Base-by-base conservation (phyloP, 2,797 vertebrate genomes). In the Sebastes hopkinsi region DNA sequence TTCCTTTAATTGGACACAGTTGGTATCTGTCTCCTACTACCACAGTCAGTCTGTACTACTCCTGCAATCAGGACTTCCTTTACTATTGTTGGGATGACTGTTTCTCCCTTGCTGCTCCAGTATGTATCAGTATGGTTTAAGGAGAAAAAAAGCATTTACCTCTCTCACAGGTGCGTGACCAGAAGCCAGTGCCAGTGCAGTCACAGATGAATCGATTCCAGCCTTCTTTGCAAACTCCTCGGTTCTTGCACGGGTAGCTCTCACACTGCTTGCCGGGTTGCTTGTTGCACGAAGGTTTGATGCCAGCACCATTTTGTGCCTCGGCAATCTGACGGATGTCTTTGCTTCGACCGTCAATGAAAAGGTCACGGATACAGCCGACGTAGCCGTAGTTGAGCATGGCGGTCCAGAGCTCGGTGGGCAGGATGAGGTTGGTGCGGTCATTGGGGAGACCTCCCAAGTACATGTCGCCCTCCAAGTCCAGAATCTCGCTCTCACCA, bases 151-250 rank as follows among this genome's bases (percentile, higher is more conserved):
- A 8, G 12, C n/a, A 34, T 14, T 95, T 90, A 99, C 99, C 98
- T 94, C 98, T 96, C 66, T 99, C 98, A 50, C 99, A 99, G 3
- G 98, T 99, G 75, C 98, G 96, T 1, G 98, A 98, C 98, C 98
- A 99, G 80, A 95, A 98, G 56, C 99, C 99, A 0, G 98, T 99
- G 80, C 98, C 98, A 0, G 98, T 99, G 89, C 99, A 99, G 93
- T 99, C 99, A 1, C 99, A 99, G 83, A 99, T 97, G 94, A 99
- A 99, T 85, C 99, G 96, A 92, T 99, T 99, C 99, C 99, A 99
- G 83, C 99, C 99, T 1, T 99, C 99, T 85, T 99, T 98, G 90
- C 99, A 99, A 81, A 97, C 81, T 0, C 98, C 99, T 0, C 97
- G 97, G 89, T 99, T 99, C 89, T 98, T 99, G 65, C 99, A 99